Conservation (phyloP, 2,113 vertebrate genomes). For the Spea bombifrons region DNA sequence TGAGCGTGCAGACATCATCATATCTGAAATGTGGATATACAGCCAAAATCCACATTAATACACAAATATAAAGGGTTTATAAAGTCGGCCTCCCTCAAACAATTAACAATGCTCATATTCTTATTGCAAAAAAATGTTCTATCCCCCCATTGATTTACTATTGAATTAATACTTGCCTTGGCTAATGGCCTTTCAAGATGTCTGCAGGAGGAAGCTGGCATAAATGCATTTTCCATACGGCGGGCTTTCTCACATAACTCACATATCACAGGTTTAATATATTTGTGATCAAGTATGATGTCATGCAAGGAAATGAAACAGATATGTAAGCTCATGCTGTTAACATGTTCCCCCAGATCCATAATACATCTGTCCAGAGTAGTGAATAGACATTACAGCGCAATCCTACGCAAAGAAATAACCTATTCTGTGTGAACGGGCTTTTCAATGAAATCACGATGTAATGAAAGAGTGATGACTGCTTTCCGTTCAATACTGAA, state of each 20-base stretch:
- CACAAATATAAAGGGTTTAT: slow-evolving; percentile 27
- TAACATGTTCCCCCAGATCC: slow-evolving; percentile 38
- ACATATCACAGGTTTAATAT: slow-evolving; percentile 28
- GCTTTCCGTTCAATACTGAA: background rate
- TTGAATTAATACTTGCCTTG: slow-evolving; percentile 1
- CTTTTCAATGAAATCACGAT: background rate
- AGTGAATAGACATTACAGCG: slow-evolving; percentile 21
- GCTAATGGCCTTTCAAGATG: slow-evolving; percentile 41
- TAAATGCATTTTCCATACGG: background rate
- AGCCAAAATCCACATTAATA: slow-evolving; percentile 21
- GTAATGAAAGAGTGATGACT: too few species aligned
- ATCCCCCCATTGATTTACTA: slow-evolving; percentile 9
- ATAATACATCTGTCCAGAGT: slow-evolving; percentile 16
- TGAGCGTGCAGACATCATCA: slow-evolving; percentile 8
- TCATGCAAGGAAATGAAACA: slow-evolving; percentile 42
- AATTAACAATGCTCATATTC: slow-evolving; percentile 3
- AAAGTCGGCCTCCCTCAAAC: slow-evolving; percentile 1
- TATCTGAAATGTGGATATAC: background rate
- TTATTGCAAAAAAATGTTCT: background rate
- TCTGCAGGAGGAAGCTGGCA: slow-evolving; percentile 31
- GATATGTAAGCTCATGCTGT: slow-evolving; percentile 34
- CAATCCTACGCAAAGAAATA: slow-evolving; percentile 29
- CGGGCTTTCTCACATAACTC: slow-evolving; percentile 43
- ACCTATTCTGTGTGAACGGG: slow-evolving; percentile 14
- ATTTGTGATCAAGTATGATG: slow-evolving; percentile 40